A percentile compares a stretch with the other conserved stretches of the same genome.
phyloP scores from a whole-genome alignment of 2,113 vertebrate species.

The Globicephala melas region DNA sequence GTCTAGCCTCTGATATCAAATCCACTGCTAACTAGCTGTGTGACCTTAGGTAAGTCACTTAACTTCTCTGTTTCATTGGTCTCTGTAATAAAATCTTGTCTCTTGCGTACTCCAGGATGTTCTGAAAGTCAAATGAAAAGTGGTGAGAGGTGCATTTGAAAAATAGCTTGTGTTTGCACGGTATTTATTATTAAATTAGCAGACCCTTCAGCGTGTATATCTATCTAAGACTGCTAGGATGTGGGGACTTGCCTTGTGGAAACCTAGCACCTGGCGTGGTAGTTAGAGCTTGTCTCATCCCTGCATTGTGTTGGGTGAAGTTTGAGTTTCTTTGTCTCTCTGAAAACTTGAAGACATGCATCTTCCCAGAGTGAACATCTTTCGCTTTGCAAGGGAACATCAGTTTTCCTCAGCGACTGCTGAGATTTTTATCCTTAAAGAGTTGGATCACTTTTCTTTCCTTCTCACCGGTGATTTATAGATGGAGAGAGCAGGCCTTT shows the following conservation, averaged over 20 bases:
- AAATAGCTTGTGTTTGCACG: background rate
- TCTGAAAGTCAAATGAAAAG: background rate
- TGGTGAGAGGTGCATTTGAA: background rate
- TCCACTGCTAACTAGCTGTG: background rate
- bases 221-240: accelerated
- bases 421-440: slow-evolving; percentile 76
- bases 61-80: background rate
- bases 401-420: slow-evolving; percentile 65
- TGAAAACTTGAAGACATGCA: background rate
- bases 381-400: slow-evolving; percentile 63
- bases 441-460: slow-evolving; percentile 78
- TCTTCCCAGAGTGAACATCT: slow-evolving; percentile 61
- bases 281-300: background rate
- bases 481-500: slow-evolving; percentile 65
- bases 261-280: accelerated
- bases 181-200: background rate
- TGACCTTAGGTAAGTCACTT: slow-evolving; percentile 16
- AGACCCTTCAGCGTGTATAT: background rate
- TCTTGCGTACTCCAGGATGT: background rate
- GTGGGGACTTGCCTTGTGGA: accelerated
- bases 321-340: slow-evolving; percentile 28
- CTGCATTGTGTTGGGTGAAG: background rate
- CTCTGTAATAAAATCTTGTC: background rate
- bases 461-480: slow-evolving; percentile 72
- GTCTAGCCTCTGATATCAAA: background rate